Base-by-base conservation (phyloP, 1,140 invertebrate species). In the Drosophila seguyi region DNA sequence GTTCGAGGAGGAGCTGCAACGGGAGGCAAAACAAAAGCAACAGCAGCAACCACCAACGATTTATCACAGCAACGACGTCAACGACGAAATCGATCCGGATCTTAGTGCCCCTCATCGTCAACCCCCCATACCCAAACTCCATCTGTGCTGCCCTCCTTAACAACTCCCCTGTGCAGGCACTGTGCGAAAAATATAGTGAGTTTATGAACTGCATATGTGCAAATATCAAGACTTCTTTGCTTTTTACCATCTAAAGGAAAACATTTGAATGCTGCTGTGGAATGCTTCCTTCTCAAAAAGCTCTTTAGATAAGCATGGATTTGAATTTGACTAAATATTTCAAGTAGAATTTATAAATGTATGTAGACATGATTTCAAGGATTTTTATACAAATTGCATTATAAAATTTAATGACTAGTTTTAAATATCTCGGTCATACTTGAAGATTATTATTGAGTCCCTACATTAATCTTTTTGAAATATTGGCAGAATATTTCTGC, bases 21-120 rank as follows among this genome's bases (percentile, higher is more conserved):
- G 59, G 75, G 57, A 29, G 61, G 63, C 44, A 45, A 58, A 68
- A 63, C 67, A 85, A 76, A 81, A 62, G 73, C 73, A 44, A 53
- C 41, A 45, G 48, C 36, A 58, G 57, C 68, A 79, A 88, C 80
- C 84, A 84, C 84, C 84, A 78, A 80, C 73, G 85, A 87, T 87
- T 87, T 87, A 87, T 87, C 84, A 88, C 81, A 88, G 75, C 82
- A 73, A 81, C 79, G 67, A 84, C 84, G 80, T 74, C 84, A 87
- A 87, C 85, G 84, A 88, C 85, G 84, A 88, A 87, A 87, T 87
- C 84, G 84, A 87, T 87, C 84, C 84, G 85, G 84, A 87, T 87
- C 84, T 90, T 62, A 79, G 66, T 72, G 67, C 66, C 59, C 55
- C 75, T 38, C 53, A 34, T 36, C 57, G 20, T 38, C 38, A 53